A percentile compares a stretch with the other conserved stretches of the same genome.
These are phyloP conservation scores for Nannobrachium achirus DNA, from an alignment of 2,113 vertebrate species.

Conservation along the genomic window DNA sequence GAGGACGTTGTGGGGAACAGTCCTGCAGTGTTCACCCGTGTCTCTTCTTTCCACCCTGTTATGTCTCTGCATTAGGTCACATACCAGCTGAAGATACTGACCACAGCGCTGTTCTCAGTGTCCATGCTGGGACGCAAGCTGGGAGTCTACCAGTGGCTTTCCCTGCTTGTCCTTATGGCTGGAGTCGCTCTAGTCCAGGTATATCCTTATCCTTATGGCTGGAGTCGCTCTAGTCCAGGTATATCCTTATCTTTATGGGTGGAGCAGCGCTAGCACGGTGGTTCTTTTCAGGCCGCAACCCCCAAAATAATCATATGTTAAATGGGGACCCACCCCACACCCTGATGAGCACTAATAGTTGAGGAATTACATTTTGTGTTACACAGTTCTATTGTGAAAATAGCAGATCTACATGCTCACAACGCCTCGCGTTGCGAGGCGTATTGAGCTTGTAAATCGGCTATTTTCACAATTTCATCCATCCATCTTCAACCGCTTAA, in stretches of 20 bases:
- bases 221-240: conserved; percentile 97
- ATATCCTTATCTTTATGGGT: too few relatives aligned
- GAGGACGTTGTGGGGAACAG: neutral
- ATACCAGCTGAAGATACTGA: conserved; percentile 98
- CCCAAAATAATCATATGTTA: too few relatives aligned
- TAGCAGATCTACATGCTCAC: too few relatives aligned
- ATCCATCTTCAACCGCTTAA: neutral
- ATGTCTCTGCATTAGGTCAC: conserved; percentile 91
- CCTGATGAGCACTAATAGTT: too few relatives aligned
- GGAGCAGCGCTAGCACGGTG: too few relatives aligned
- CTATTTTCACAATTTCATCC: neutral
- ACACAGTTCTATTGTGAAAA: too few relatives aligned
- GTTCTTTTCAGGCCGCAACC: too few relatives aligned
- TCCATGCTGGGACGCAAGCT: conserved; percentile 94
- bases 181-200: conserved; percentile 98
- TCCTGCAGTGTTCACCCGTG: neutral
- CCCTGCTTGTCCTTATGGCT: conserved; percentile 90
- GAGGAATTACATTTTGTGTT: too few relatives aligned
- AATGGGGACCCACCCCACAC: too few relatives aligned
- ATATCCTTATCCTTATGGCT: too few relatives aligned
- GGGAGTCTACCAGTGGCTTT: conserved; percentile 95
- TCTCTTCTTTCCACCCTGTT: neutral
- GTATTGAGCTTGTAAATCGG: too few relatives aligned
- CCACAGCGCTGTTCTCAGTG: conserved; percentile 96
- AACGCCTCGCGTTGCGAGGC: too few relatives aligned